A percentile compares a stretch with the other conserved stretches of the same genome.
These are phyloP conservation scores for Malacoctenus gilli DNA, from an alignment of 2,797 vertebrate species.

Conservation along the genomic window DNA sequence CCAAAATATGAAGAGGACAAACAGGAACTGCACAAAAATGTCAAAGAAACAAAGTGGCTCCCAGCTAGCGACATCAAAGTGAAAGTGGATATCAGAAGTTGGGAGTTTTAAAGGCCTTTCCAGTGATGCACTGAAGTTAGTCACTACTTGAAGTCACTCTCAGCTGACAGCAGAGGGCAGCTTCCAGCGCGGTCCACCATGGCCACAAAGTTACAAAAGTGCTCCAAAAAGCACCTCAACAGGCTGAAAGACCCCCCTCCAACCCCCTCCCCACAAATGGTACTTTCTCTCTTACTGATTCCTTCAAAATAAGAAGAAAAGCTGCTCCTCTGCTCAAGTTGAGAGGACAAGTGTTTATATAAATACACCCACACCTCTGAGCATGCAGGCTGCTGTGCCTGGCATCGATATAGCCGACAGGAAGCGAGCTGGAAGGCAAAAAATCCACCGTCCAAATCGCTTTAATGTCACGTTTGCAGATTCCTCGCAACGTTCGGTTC, in stretches of 20 bases:
- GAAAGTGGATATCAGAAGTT: no score
- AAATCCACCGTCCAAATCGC: neutral
- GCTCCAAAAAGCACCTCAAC: neutral
- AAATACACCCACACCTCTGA: constrained; percentile 20
- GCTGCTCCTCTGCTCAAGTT: constrained; percentile 9
- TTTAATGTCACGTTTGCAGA: constrained; percentile 4
- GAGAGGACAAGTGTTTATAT: constrained; percentile 30
- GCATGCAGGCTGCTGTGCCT: constrained; percentile 17
- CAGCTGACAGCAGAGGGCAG: constrained; percentile 55
- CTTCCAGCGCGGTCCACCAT: constrained; percentile 48
- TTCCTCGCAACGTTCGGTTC: no score
- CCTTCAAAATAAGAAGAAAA: constrained; percentile 16
- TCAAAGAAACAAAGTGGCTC: no score
- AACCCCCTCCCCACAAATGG: neutral
- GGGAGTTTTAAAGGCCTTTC: no score
- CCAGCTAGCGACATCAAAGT: no score
- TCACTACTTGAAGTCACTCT: constrained; percentile 24
- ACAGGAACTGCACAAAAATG: no score
- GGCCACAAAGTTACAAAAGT: constrained; percentile 11
- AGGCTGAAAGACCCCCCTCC: constrained; percentile 3
- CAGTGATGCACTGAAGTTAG: neutral
- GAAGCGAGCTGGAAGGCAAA: constrained; percentile 2
- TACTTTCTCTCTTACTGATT: neutral
- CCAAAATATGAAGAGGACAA: no score
- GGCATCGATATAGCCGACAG: constrained; percentile 15